A percentile compares a stretch with the other conserved stretches of the same genome.
phyloP scores from a whole-genome alignment of 2,888 invertebrate genomes.

The Cephus pygmeus region DNA sequence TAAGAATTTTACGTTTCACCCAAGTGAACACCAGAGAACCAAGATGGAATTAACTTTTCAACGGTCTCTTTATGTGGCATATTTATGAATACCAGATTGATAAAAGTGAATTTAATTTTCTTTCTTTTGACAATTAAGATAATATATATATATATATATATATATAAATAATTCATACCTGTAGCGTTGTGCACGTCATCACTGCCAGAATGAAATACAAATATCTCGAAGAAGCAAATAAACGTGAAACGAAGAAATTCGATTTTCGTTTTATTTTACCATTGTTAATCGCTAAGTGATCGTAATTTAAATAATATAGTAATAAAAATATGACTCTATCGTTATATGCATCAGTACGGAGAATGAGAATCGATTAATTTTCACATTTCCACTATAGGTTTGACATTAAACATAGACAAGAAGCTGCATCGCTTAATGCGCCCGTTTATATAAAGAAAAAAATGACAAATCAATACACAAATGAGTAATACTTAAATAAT shows the following conservation, averaged over 20 bases:
- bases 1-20: neutral
- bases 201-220: neutral
- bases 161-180: neutral
- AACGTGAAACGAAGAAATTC: neutral
- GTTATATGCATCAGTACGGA: conserved; percentile 24
- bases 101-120: neutral
- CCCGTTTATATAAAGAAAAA: neutral
- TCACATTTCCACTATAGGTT: neutral
- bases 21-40: neutral
- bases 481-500: neutral
- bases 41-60: neutral
- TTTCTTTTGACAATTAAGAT: neutral
- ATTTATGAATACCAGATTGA: neutral
- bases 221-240: neutral
- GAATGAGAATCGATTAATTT: conserved; percentile 12
- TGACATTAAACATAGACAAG: neutral
- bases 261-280: neutral
- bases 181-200: neutral
- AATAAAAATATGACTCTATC: conserved; percentile 39
- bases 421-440: neutral
- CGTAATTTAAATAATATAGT: conserved; percentile 27
- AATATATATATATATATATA: neutral
- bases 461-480: neutral
- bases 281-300: neutral
- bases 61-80: neutral